These are phyloP conservation scores for Diarsia mendica DNA, from an alignment of 2,888 invertebrate genomes.

Conservation along the genomic window DNA sequence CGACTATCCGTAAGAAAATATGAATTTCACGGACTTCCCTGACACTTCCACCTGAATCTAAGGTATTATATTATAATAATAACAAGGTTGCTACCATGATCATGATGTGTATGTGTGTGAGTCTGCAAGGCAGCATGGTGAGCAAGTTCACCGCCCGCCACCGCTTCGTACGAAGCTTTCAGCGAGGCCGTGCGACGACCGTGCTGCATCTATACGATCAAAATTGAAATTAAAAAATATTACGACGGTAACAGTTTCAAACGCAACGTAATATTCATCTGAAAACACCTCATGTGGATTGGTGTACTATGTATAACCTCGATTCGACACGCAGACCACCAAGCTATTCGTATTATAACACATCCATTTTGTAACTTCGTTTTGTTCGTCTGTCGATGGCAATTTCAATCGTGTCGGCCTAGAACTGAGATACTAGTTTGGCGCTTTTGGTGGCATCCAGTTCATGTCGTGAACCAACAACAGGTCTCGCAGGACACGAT, in stretches of 20 bases:
- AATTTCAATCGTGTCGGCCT: too few relatives aligned
- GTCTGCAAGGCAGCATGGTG: slow-evolving; percentile 93
- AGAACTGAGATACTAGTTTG: too few relatives aligned
- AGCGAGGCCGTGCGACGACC: slow-evolving; percentile 97
- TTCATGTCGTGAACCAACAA: too few relatives aligned
- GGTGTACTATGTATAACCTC: not conserved
- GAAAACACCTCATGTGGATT: not conserved
- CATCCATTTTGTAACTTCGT: not conserved
- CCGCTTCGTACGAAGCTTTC: slow-evolving; percentile 98
- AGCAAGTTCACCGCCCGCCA: slow-evolving; percentile 92
- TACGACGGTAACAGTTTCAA: not conserved
- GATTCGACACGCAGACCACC: not conserved
- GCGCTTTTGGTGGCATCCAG: too few relatives aligned
- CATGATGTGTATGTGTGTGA: slow-evolving; percentile 91
- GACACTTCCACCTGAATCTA: too few relatives aligned
- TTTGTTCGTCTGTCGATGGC: too few relatives aligned
- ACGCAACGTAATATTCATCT: not conserved
- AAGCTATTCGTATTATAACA: too few relatives aligned
- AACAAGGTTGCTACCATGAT: slow-evolving; percentile 62
- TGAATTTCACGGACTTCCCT: too few relatives aligned
- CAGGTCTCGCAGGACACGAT: too few relatives aligned
- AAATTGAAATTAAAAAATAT: not conserved
- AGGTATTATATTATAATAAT: too few relatives aligned
- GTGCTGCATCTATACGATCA: slow-evolving; percentile 94
- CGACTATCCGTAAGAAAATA: too few relatives aligned